Base-by-base conservation (phyloP, 2,113 vertebrate genomes). In the Trochalopteron elliotii region DNA sequence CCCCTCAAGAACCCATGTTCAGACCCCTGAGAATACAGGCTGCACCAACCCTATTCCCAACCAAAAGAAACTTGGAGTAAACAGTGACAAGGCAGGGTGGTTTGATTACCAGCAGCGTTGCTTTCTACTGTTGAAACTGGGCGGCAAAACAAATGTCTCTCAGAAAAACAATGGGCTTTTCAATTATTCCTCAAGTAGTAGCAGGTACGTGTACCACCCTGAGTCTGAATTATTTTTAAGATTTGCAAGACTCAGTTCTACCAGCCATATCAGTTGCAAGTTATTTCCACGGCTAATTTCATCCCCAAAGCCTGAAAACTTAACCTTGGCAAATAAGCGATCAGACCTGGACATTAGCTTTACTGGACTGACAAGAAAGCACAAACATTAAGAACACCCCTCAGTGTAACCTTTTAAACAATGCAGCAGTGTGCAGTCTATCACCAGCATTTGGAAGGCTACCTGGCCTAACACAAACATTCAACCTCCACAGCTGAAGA, bases 331-430 rank as follows among this genome's bases (percentile, higher is more conserved):
- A 92, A 74, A 45, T 70, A 70, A 44, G 27, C 44, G 25, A 52
- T 24, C 4, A 8, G 35, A 59, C 25, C 64, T 59, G 63, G 83
- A 63, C 30, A 53, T 16, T 7, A 81, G 80, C 52, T 90, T 70
- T 64, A 78, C 4, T 20, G 44, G 76, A 86, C 82, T 83, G 82
- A 95, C 87, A 83, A 83, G 55, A 83, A 85, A 86, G 53, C 60
- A 93, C 30, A 59, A 61, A 88, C 60, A 88, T 47, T 23, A 61
- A 76, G 42, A 90, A 77, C 33, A 70, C n/a, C 64, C 21, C 59
- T 80, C 52, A 10, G 33, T 53, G 33, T 55, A 37, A 33, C 7
- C 61, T 79, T 30, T 72, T 47, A 67, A 74, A 56, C 50, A 80
- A 76, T 4, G 5, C 5, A n/a, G 28, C 52, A 63, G 33, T 30